These are phyloP conservation scores for Ganaspis sp. DNA, from an alignment of 1,140 invertebrate genomes.

Conservation along the genomic window DNA sequence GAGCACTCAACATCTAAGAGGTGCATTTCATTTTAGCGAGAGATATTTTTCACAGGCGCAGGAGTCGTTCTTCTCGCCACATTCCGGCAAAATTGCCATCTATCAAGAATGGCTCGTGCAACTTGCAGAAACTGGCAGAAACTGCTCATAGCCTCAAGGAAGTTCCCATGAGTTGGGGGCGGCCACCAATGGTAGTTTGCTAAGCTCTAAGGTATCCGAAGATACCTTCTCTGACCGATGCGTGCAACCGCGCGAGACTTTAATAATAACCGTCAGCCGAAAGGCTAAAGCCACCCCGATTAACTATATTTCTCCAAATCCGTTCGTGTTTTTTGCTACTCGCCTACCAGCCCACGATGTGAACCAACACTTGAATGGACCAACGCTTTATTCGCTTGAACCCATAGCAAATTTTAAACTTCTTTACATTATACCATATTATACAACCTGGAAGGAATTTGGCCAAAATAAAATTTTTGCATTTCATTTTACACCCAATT, in stretches of 20 bases:
- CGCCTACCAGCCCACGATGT: slow-evolving; percentile 19
- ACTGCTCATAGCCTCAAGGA: slow-evolving; percentile 63
- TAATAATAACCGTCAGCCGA: slow-evolving; percentile 54
- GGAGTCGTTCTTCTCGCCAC: slow-evolving; percentile 49
- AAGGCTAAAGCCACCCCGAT: slow-evolving; percentile 23
- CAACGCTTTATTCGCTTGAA: slow-evolving; percentile 31
- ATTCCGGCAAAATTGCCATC: slow-evolving; percentile 61
- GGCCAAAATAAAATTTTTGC: no score
- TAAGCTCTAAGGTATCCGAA: slow-evolving; percentile 30
- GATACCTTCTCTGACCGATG: slow-evolving; percentile 35
- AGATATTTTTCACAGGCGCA: background rate
- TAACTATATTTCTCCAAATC: slow-evolving; percentile 30
- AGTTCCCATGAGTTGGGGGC: slow-evolving; percentile 73
- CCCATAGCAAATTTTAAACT: slow-evolving; percentile 7
- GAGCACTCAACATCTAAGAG: no score
- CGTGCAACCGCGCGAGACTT: slow-evolving; percentile 57
- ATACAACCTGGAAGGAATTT: no score
- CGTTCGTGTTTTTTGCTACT: background rate
- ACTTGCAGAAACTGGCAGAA: slow-evolving; percentile 46
- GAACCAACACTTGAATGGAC: slow-evolving; percentile 3
- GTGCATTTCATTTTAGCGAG: no score
- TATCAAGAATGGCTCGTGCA: slow-evolving; percentile 41
- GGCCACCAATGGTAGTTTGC: slow-evolving; percentile 59
- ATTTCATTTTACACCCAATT: slow-evolving; percentile 12
- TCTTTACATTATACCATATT: slow-evolving; percentile 24